Conservation (phyloP, 1,140 invertebrate genomes). For the Chrysomallon squamiferum region DNA sequence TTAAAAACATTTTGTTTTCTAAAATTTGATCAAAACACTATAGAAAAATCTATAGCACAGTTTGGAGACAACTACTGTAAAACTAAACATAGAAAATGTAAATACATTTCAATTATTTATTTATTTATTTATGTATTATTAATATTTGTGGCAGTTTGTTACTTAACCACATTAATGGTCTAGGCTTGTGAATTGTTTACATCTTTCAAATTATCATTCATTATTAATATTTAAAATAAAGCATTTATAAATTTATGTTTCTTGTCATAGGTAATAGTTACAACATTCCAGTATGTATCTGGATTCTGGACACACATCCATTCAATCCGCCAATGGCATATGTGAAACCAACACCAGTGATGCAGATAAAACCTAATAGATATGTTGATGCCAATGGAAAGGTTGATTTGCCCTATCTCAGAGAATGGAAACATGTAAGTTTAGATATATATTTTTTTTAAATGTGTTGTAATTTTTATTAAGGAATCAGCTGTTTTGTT, state of each 20-base stretch:
- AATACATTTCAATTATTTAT: too few species aligned
- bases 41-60: neutral
- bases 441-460: neutral
- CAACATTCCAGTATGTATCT: conserved; percentile 96
- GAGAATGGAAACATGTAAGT: conserved; percentile 90
- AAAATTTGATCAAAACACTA: neutral
- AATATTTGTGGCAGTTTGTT: too few species aligned
- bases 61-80: too few species aligned
- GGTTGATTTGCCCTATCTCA: conserved; percentile 95
- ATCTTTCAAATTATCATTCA: too few species aligned
- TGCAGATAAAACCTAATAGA: conserved; percentile 94
- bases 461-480: conserved; percentile 10
- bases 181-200: too few species aligned
- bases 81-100: too few species aligned
- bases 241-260: too few species aligned
- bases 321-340: conserved; percentile 97
- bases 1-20: too few species aligned
- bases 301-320: conserved; percentile 96
- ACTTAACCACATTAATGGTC: too few species aligned
- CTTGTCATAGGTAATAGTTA: conserved; percentile 76
- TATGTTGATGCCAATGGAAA: conserved; percentile 96
- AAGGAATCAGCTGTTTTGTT: too few species aligned
- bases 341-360: conserved; percentile 93
- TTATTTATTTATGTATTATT: too few species aligned
- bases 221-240: too few species aligned